phyloP scores from a whole-genome alignment of 2,888 invertebrate species.

The Drosophila siamana region DNA sequence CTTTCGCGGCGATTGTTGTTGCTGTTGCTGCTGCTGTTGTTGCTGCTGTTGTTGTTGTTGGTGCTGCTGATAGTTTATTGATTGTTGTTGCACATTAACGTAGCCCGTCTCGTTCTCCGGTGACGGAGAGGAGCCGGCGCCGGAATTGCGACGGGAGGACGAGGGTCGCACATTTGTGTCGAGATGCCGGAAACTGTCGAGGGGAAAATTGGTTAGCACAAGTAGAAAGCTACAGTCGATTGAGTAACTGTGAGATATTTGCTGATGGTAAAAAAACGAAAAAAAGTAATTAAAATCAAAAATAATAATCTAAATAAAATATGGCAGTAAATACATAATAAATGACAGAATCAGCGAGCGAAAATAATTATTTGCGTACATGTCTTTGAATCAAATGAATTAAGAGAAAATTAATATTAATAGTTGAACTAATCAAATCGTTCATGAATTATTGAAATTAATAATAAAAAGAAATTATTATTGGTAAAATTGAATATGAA shows the following conservation, averaged over 20 bases:
- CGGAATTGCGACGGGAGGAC: slow-evolving; percentile 87
- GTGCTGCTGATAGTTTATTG: too few species aligned
- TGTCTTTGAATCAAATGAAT: too few species aligned
- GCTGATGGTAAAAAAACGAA: background rate
- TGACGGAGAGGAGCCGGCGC: slow-evolving; percentile 89
- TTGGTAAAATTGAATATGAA: too few species aligned
- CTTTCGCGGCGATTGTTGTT: slow-evolving; percentile 85
- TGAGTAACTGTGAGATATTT: background rate
- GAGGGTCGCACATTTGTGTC: slow-evolving; percentile 94
- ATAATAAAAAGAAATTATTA: too few species aligned
- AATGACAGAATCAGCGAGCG: too few species aligned
- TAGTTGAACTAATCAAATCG: too few species aligned
- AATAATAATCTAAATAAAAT: too few species aligned
- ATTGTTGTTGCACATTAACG: slow-evolving; percentile 62
- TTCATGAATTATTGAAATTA: too few species aligned
- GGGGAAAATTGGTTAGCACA: background rate
- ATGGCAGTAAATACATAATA: too few species aligned
- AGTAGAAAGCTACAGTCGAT: background rate
- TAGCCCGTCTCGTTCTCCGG: slow-evolving; percentile 84
- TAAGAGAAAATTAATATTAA: too few species aligned
- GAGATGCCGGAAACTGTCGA: slow-evolving; percentile 91
- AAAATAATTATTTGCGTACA: too few species aligned
- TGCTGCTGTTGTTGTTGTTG: slow-evolving; percentile 39
- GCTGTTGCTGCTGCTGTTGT: slow-evolving; percentile 37
- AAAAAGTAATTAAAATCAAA: too few species aligned